Base-by-base conservation (phyloP, 2,113 vertebrate species). In the Morone chrysops region DNA sequence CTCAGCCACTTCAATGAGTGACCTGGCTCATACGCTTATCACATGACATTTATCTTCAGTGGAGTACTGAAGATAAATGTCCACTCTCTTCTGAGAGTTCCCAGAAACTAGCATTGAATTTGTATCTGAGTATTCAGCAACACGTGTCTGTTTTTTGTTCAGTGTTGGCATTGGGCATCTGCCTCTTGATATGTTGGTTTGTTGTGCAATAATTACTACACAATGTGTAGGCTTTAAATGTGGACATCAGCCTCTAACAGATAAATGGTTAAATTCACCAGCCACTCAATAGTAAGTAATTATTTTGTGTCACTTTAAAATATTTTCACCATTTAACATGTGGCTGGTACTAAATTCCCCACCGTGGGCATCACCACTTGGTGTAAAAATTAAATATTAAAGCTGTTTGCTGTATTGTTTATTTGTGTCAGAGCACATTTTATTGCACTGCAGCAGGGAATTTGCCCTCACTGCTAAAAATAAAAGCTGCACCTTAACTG, bases 1-100 rank as follows among this genome's bases (percentile, higher is more conserved):
- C 25, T 45, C n/a, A 22, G 6, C 25, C 47, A 14, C 57, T 38
- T 80, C 14, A 75, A 41, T 80, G 78, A 45, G 41, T 51, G 40
- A 84, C 50, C 43, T 25, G 31, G 53, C 66, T 40, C 56, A 12
- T 63, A 50, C n/a, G 25, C 36, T 82, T 36, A 59, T 89, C 25
- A 11, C 78, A 82, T 91, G 76, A 80, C 82, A 60, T 75, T 57
- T 38, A 17, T 84, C 75, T 41, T 86, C 47, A 31, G 69, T 36
- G 22, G 65, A 70, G 25, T 70, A 25, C 25, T 25, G 25, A 25
- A 25, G 25, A 25, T 25, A 25, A 25, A 25, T 25, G 25, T 25
- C 69, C 38, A 11, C 8, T 45, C 11, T 47, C 25, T 65, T 83
- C 40, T 63, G 43, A 31, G 25, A 22, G 31, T 88, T 81, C 48